A percentile compares a stretch with the other conserved stretches of the same genome.
phyloP scores from a whole-genome alignment of 2,888 invertebrate genomes.

The Monopis laevigella region DNA sequence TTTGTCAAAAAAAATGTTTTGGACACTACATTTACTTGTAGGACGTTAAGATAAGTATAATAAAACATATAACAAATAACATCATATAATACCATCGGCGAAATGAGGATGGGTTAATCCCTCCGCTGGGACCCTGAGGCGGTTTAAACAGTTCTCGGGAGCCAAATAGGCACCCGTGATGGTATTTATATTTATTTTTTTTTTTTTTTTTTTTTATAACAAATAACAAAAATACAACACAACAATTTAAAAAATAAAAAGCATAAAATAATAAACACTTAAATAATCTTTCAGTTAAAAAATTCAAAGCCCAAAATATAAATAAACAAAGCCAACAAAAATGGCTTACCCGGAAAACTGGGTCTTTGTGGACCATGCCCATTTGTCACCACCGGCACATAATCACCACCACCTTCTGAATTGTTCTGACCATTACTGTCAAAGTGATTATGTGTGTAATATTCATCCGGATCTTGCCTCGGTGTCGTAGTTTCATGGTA shows the following conservation, averaged over 20 bases:
- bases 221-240: neutral
- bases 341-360: constrained; percentile 52
- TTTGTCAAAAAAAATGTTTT: too few species aligned
- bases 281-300: constrained; percentile 19
- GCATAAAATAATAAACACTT: constrained; percentile 15
- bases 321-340: constrained; percentile 4
- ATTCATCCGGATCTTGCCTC: constrained; percentile 34
- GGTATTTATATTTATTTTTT: too few species aligned
- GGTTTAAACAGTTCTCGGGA: too few species aligned
- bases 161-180: too few species aligned
- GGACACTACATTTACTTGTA: too few species aligned
- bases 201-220: neutral
- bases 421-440: constrained; percentile 26
- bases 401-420: constrained; percentile 53
- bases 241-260: neutral
- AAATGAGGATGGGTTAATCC: too few species aligned
- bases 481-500: constrained; percentile 54
- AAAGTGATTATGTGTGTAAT: constrained; percentile 34
- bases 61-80: too few species aligned
- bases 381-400: constrained; percentile 47
- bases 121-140: too few species aligned
- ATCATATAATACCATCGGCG: too few species aligned
- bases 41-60: too few species aligned
- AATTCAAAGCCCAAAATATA: neutral
- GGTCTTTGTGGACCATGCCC: constrained; percentile 43